Evolutionary conservation across 2,888 invertebrate genomes (phyloP).

Genomic region (Cyaniris semiargus): DNA sequence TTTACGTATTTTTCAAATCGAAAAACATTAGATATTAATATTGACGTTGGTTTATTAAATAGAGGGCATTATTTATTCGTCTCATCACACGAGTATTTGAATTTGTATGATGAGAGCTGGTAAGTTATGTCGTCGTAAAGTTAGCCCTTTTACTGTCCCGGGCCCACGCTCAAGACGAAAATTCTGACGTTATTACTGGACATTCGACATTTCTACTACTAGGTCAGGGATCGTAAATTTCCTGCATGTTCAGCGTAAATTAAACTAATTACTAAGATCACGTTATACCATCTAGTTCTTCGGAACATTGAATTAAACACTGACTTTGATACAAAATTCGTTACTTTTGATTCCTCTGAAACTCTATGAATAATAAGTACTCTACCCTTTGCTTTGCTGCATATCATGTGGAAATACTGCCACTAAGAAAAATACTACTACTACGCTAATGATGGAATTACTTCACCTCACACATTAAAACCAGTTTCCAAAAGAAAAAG

Average conservation of each 20-base stretch:
- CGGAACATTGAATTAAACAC: too few species aligned
- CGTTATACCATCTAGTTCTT: too few species aligned
- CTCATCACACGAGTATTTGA: neutral
- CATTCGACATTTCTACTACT: neutral
- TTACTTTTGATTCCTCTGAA: too few species aligned
- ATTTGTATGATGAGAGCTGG: neutral
- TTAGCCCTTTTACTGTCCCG: neutral
- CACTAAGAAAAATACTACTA: too few species aligned
- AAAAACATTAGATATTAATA: neutral
- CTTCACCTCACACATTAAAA: neutral
- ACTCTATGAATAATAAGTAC: too few species aligned
- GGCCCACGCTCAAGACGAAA: neutral
- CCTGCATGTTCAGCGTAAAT: neutral
- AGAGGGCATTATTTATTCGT: neutral
- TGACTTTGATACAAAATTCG: too few species aligned
- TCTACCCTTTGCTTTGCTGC: too few species aligned
- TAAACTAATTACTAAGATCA: neutral
- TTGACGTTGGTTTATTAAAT: neutral
- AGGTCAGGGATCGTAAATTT: neutral
- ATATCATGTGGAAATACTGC: too few species aligned
- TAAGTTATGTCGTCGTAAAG: neutral
- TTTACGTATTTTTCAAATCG: neutral
- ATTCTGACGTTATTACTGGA: constrained; percentile 2
- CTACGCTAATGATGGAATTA: neutral
- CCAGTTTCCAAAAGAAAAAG: neutral